Evolutionary conservation across 1,140 invertebrate species (phyloP), one percentile per base, ranked within the genome.

Genomic region (Sinonovacula constricta): DNA sequence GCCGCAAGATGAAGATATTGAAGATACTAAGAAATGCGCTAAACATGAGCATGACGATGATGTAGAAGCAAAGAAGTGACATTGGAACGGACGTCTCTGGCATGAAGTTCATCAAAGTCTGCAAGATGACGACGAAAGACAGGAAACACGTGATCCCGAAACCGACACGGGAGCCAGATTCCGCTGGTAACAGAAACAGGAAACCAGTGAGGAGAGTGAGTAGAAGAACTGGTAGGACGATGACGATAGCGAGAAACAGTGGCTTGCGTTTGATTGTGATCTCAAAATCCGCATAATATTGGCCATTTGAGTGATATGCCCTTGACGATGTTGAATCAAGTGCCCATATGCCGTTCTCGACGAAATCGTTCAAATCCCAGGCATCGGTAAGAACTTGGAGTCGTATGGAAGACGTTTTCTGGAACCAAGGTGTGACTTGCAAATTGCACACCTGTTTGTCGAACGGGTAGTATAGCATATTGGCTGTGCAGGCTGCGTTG

Each of bases 381-480:
- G 56, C n/a, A 18, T 45, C 28, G 30, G 26, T n/a, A 12, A 31
- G 12, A 0, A 28, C 12, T 3, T 2, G 7, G 0, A 71, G 34
- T n/a, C 14, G 1, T n/a, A 71, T 12, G 3, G n/a, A 3, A 7
- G 7, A 26, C 10, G 5, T 49, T 24, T 45, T 26, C 2, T 12
- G 34, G 24, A 39, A 36, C 68, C 68, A 71, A 3, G 68, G 36
- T 4, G 68, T 45, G 14, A 71, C 14, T 26, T 34, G 30, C 2
- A 71, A 36, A 15, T n/a, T 24, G 30, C 68, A 71, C n/a, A 24
- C 33, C 28, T 71, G 68, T 22, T 60, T 60, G 28, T 71, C 68
- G 31, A 71, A 71, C 33, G 68, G 68, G 30, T 39, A 71, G 36
- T 36, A 71, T 4, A 56, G 45, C 68, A 71, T 57, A 60, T 71